Conservation (phyloP, 2,888 invertebrate genomes). For the Cyclophora punctaria region DNA sequence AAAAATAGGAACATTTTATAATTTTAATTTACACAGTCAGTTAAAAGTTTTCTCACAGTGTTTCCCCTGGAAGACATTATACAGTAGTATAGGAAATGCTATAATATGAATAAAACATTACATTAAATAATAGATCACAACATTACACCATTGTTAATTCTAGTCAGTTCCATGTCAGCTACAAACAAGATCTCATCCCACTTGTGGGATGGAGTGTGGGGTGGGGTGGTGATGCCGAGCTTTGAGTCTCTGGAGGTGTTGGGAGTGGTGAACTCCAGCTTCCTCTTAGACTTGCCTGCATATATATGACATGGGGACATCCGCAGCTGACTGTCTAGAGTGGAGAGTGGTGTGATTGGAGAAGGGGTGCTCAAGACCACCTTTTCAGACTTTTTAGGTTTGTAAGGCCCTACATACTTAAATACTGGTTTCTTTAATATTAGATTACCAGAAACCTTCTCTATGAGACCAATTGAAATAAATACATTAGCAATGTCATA, state of each 20-base stretch:
- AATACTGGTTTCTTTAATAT: slow-evolving; percentile 80
- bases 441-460: slow-evolving; percentile 78
- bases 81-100: slow-evolving; percentile 32
- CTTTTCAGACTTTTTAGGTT: slow-evolving; percentile 52
- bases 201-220: slow-evolving; percentile 66
- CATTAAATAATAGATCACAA: slow-evolving; percentile 41
- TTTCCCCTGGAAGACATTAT: slow-evolving; percentile 53
- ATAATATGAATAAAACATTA: slow-evolving; percentile 36
- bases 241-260: slow-evolving; percentile 48
- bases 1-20: slow-evolving; percentile 49
- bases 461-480: slow-evolving; percentile 82
- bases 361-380: slow-evolving; percentile 41
- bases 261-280: slow-evolving; percentile 63
- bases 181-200: slow-evolving; percentile 75
- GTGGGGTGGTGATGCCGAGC: slow-evolving; percentile 55
- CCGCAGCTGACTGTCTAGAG: slow-evolving; percentile 39
- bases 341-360: slow-evolving; percentile 54
- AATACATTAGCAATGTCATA: slow-evolving; percentile 88
- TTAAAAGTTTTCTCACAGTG: slow-evolving; percentile 22
- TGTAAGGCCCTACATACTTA: slow-evolving; percentile 76
- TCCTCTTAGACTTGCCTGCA: slow-evolving; percentile 61
- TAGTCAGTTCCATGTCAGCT: slow-evolving; percentile 75
- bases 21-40: slow-evolving; percentile 24
- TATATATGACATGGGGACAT: slow-evolving; percentile 46
- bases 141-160: slow-evolving; percentile 65